phyloP scores from a whole-genome alignment of 1,140 invertebrate species.

The Euschistus heros region DNA sequence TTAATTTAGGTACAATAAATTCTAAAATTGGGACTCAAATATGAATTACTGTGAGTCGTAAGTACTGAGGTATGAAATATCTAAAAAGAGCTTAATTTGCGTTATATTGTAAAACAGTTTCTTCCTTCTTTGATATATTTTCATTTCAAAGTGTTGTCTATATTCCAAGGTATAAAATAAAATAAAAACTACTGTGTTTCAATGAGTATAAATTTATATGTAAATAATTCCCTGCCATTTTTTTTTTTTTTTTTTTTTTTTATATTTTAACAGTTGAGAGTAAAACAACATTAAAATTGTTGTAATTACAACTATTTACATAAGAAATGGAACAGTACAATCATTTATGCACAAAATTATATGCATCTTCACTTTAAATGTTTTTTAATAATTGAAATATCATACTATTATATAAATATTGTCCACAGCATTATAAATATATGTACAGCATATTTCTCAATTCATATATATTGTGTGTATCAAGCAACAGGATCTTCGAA shows the following conservation, averaged over 20 bases:
- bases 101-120: slow-evolving; percentile 23
- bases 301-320: no score
- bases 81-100: slow-evolving; percentile 26
- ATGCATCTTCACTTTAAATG: no score
- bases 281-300: no score
- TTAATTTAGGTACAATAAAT: slow-evolving; percentile 15
- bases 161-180: slow-evolving; percentile 25
- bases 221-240: not conserved
- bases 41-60: not conserved
- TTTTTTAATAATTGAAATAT: no score
- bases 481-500: no score
- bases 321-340: no score
- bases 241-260: not conserved
- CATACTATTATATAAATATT: no score
- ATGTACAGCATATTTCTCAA: no score
- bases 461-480: no score
- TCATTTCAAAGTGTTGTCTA: slow-evolving; percentile 17
- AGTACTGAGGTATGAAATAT: slow-evolving; percentile 14
- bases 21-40: slow-evolving; percentile 24
- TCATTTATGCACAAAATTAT: no score
- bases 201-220: slow-evolving; percentile 2
- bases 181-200: slow-evolving; percentile 13
- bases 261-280: no score
- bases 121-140: slow-evolving; percentile 21
- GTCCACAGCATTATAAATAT: no score